A percentile compares a stretch with the other conserved stretches of the same genome.
These are phyloP conservation scores for Paraescarpia echinospica DNA, from an alignment of 1,140 invertebrate genomes.

Conservation along the genomic window DNA sequence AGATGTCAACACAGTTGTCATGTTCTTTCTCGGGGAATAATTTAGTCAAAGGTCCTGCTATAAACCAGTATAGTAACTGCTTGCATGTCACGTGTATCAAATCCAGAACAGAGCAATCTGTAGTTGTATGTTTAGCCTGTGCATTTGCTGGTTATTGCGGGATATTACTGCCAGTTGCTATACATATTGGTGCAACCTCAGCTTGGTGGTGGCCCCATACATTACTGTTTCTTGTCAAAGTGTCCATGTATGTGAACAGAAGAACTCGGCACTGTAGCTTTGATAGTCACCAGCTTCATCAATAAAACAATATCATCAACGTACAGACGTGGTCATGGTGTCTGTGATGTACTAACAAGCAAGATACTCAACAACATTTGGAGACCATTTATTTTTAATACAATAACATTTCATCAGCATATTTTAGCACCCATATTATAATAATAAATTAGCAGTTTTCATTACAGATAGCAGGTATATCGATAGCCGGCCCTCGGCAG, in stretches of 20 bases:
- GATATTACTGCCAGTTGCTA: neutral
- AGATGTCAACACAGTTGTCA: too few species aligned
- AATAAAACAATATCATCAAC: constrained; percentile 5
- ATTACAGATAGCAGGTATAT: neutral
- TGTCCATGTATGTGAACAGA: neutral
- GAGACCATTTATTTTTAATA: neutral
- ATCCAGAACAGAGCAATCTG: neutral
- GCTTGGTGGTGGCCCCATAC: too few species aligned
- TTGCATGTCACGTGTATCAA: neutral
- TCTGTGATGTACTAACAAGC: neutral
- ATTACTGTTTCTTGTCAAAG: neutral
- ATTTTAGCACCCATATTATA: neutral
- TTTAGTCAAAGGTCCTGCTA: neutral
- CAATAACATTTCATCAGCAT: neutral
- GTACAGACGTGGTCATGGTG: neutral
- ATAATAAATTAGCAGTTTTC: neutral
- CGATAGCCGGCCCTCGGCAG: neutral
- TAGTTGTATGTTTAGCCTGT: neutral
- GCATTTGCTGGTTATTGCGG: neutral
- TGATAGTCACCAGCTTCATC: neutral
- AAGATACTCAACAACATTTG: neutral
- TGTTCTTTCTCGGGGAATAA: neutral
- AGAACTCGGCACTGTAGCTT: neutral
- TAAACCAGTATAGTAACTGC: neutral
- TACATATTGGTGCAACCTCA: neutral